Evolutionary conservation across 2,888 invertebrate genomes (phyloP), one percentile per base, ranked within the genome.

Genomic region (Lasioglossum oenotherae): DNA sequence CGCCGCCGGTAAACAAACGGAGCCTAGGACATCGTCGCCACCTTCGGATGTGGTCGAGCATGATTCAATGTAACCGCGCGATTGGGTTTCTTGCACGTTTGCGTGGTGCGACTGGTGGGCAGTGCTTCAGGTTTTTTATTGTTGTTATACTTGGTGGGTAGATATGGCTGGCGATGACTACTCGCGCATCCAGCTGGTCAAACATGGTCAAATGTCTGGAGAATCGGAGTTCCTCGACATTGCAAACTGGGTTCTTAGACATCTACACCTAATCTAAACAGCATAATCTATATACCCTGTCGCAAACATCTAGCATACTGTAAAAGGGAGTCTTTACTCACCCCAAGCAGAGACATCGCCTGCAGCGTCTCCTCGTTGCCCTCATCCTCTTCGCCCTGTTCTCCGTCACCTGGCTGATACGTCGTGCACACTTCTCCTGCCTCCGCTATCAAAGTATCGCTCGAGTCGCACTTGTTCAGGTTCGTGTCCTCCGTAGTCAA

Each of bases 391-490:
- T 23, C 67, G 19, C 49, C 78, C 46, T 77, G 79, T 0, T 71
- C 81, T 1, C 14, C 75, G 1, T 46, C 27, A 31, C 23, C 64
- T 80, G 27, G 49, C 14, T 41, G 74, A 19, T 72, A 77, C 14
- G 38, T 82, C 73, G 67, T 46, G 35, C 31, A 60, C 60, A n/a
- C 72, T 80, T 93, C 93, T 71, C 91, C 88, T 69, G 88, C 85
- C 86, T 94, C 94, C 23, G 93, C 94, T 41, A 94, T 94, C 41
- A 94, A 87, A 0, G 94, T 94, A 74, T 94, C 94, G 78, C 92
- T 94, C 27, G 94, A 94, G 78, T 93, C 94, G 85, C 94, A 94
- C 90, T 94, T 94, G 85, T 93, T 92, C 78, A 94, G 86, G 71
- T 87, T 88, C 71, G 92, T 89, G 71, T 90, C 91, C 44, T 85